phyloP scores from a whole-genome alignment of 2,113 vertebrate genomes.

The Acanthochromis polyacanthus region DNA sequence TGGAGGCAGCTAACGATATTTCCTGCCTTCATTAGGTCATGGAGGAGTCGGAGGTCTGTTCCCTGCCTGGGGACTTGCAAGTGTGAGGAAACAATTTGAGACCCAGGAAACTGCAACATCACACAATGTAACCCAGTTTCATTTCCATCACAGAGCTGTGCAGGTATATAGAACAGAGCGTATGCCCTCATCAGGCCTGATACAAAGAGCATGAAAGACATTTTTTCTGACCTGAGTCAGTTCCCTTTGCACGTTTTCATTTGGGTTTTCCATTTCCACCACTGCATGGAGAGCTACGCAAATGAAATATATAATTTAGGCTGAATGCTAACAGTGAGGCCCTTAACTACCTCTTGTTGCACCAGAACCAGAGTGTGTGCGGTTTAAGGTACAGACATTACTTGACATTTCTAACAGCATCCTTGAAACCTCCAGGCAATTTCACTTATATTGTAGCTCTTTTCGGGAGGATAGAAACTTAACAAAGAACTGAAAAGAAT shows the following conservation, averaged over 20 bases:
- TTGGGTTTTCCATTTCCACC: slow-evolving; percentile 39
- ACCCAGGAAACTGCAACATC: slow-evolving; percentile 85
- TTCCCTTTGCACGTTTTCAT: slow-evolving; percentile 8
- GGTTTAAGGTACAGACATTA: slow-evolving; percentile 24
- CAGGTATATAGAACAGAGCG: slow-evolving; percentile 85
- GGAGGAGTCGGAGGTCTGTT: slow-evolving; percentile 89
- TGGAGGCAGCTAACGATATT: slow-evolving; percentile 76
- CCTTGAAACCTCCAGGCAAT: slow-evolving; percentile 20
- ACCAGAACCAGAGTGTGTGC: slow-evolving; percentile 20
- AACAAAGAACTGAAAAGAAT: slow-evolving; percentile 24
- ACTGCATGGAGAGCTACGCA: slow-evolving; percentile 30
- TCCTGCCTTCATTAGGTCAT: slow-evolving; percentile 86
- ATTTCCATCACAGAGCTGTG: slow-evolving; percentile 85
- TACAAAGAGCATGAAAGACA: slow-evolving; percentile 46
- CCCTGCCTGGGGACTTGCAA: slow-evolving; percentile 92
- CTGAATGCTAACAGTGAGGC: slow-evolving; percentile 31
- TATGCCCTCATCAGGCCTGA: slow-evolving; percentile 13
- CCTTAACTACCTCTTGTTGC: slow-evolving; percentile 17
- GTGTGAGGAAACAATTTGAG: slow-evolving; percentile 93
- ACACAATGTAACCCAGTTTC: slow-evolving; percentile 86
- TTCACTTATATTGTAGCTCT: neutral
- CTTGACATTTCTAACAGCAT: slow-evolving; percentile 37
- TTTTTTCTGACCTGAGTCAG: slow-evolving; percentile 5
- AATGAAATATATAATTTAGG: slow-evolving; percentile 30
- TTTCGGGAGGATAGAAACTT: slow-evolving; percentile 8